Conservation (phyloP, 2,888 invertebrate species). For the Clistopyga incitator region DNA sequence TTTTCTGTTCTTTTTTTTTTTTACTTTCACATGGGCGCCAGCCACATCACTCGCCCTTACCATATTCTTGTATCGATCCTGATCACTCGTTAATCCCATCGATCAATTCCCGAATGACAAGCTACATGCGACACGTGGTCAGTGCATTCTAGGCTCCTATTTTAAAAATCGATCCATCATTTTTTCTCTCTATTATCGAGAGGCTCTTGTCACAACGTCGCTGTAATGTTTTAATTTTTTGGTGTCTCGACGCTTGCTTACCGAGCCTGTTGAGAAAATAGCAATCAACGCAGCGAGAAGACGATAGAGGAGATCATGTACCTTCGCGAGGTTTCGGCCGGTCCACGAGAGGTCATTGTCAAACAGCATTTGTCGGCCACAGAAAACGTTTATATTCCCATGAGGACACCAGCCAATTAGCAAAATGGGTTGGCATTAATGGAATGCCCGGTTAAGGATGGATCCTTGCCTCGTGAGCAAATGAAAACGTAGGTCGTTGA, state of each 20-base stretch:
- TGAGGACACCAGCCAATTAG: conserved; percentile 71
- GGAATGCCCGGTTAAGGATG: conserved; percentile 68
- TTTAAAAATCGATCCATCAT: conserved; percentile 62
- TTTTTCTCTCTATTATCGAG: conserved; percentile 60
- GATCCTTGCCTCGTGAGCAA: conserved; percentile 63
- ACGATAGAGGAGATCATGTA: conserved; percentile 13
- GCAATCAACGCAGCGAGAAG: conserved; percentile 40
- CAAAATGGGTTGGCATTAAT: conserved; percentile 71
- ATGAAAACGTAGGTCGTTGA: conserved; percentile 71
- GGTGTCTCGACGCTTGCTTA: conserved; percentile 12
- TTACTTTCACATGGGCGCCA: conserved; percentile 46
- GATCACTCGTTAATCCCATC: conserved; percentile 65
- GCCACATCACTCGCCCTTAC: conserved; percentile 54
- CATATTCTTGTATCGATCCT: conserved; percentile 59
- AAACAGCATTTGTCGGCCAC: conserved; percentile 52
- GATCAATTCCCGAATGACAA: conserved; percentile 61
- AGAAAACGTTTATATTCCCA: conserved; percentile 67
- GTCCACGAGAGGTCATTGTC: conserved; percentile 52
- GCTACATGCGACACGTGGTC: conserved; percentile 54
- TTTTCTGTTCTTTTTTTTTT: conserved; percentile 32
- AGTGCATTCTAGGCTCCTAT: conserved; percentile 23
- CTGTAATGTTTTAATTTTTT: conserved; percentile 56
- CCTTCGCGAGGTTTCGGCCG: conserved; percentile 22
- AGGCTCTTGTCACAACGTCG: conserved; percentile 59
- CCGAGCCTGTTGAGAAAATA: conserved; percentile 52